These are phyloP conservation scores for Agrotis exclamationis DNA, from an alignment of 2,888 invertebrate species.

Conservation along the genomic window DNA sequence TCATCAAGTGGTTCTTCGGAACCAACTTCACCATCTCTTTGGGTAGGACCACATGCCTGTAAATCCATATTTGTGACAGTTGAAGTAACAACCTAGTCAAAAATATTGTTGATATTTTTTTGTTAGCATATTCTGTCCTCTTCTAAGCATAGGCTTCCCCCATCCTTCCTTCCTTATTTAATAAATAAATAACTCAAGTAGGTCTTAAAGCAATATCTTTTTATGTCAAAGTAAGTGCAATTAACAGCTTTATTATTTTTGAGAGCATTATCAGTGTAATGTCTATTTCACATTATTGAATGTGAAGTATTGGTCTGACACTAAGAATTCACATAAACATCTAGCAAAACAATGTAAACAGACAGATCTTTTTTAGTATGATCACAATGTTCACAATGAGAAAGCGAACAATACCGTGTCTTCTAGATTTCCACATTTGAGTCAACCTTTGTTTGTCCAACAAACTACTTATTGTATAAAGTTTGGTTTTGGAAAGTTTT, in stretches of 20 bases:
- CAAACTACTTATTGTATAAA: neutral
- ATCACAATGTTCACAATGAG: neutral
- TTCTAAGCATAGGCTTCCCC: too few species aligned
- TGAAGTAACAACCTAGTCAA: neutral
- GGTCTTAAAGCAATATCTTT: neutral
- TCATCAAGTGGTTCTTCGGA: slow-evolving; percentile 98
- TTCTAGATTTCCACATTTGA: neutral
- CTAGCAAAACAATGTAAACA: slow-evolving; percentile 4
- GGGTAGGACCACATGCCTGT: slow-evolving; percentile 98
- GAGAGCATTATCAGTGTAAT: too few species aligned
- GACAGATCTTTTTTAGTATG: neutral
- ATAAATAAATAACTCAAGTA: neutral
- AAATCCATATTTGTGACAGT: slow-evolving; percentile 59
- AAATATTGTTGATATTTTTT: neutral
- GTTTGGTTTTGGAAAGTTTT: neutral
- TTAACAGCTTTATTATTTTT: neutral
- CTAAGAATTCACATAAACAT: neutral
- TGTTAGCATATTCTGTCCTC: too few species aligned
- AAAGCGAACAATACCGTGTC: neutral
- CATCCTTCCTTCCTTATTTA: too few species aligned
- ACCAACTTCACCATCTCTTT: slow-evolving; percentile 97
- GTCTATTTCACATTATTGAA: too few species aligned
- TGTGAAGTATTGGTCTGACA: too few species aligned
- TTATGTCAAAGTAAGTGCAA: neutral
- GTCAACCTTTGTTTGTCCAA: neutral